phyloP scores from a whole-genome alignment of 2,888 invertebrate species.

The Bembecia ichneumoniformis region DNA sequence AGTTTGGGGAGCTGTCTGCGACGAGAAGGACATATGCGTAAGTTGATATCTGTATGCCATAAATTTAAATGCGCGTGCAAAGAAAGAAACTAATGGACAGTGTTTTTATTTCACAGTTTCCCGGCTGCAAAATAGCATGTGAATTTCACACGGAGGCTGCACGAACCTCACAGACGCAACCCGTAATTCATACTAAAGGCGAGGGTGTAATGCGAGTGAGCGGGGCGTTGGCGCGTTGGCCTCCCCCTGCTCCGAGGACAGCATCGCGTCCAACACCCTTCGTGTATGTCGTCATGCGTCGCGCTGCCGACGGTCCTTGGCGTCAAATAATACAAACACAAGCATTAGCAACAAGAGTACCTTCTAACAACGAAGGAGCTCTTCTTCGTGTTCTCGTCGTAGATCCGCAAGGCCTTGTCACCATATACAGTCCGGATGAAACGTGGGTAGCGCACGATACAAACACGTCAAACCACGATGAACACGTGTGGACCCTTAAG shows the following conservation, averaged over 20 bases:
- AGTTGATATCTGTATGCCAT: constrained; percentile 45
- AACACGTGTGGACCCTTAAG: constrained; percentile 74
- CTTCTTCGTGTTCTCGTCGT: constrained; percentile 79
- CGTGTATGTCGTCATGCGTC: constrained; percentile 80
- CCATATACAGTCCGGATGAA: constrained; percentile 79
- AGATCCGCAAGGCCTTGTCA: constrained; percentile 78
- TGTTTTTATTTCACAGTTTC: constrained; percentile 65
- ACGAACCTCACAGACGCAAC: constrained; percentile 75
- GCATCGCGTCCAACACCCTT: constrained; percentile 73
- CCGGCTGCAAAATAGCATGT: constrained; percentile 80
- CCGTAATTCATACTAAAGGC: constrained; percentile 79
- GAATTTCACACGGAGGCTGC: constrained; percentile 77
- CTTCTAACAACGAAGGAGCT: constrained; percentile 75
- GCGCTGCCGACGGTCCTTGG: constrained; percentile 76
- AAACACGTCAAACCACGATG: constrained; percentile 62
- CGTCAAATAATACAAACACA: constrained; percentile 78
- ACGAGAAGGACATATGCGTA: constrained; percentile 80
- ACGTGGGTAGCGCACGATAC: constrained; percentile 70
- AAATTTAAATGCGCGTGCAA: background rate
- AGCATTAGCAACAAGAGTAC: constrained; percentile 75
- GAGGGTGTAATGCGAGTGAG: constrained; percentile 77
- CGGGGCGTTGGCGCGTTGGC: constrained; percentile 77
- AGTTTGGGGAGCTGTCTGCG: constrained; percentile 80
- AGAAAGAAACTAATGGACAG: constrained; percentile 19
- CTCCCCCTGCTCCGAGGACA: constrained; percentile 72